Evolutionary conservation across 2,888 invertebrate species (phyloP).

Genomic region (Bursaphelenchus okinawaensis): DNA sequence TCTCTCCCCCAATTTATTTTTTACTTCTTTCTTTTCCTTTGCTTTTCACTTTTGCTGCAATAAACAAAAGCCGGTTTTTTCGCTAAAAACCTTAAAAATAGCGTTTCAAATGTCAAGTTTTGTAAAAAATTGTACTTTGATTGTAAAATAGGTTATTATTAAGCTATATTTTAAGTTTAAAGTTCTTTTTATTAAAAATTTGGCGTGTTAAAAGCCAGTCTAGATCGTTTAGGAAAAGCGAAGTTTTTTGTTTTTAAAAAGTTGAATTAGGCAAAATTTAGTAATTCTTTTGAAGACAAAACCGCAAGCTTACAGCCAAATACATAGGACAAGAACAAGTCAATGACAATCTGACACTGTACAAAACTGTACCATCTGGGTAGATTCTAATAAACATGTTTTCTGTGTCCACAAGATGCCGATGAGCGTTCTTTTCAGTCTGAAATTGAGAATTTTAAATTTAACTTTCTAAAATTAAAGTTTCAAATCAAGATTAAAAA

Average conservation of each 20-base stretch:
- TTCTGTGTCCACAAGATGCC: conserved; percentile 58
- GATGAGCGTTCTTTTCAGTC: conserved; percentile 91
- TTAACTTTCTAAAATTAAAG: no score
- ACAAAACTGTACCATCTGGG: conserved; percentile 69
- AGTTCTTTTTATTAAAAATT: no score
- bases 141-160: no score
- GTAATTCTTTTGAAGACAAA: background rate
- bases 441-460: conserved; percentile 66
- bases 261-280: background rate
- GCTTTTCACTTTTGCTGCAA: background rate
- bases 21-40: background rate
- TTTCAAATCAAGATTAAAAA: no score
- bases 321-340: conserved; percentile 37
- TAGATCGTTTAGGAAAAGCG: no score
- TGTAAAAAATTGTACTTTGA: no score
- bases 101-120: no score
- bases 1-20: background rate
- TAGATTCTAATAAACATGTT: conserved; percentile 92
- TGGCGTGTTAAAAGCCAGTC: no score
- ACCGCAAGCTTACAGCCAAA: conserved; percentile 13
- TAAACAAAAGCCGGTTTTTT: no score
- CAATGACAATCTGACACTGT: conserved; percentile 48
- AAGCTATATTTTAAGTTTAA: no score
- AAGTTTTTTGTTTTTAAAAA: background rate
- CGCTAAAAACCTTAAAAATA: no score